A percentile compares a stretch with the other conserved stretches of the same genome.
phyloP scores from a whole-genome alignment of 37 sponge, comb jelly and placozoan species.

The Spongilla lacustris region DNA sequence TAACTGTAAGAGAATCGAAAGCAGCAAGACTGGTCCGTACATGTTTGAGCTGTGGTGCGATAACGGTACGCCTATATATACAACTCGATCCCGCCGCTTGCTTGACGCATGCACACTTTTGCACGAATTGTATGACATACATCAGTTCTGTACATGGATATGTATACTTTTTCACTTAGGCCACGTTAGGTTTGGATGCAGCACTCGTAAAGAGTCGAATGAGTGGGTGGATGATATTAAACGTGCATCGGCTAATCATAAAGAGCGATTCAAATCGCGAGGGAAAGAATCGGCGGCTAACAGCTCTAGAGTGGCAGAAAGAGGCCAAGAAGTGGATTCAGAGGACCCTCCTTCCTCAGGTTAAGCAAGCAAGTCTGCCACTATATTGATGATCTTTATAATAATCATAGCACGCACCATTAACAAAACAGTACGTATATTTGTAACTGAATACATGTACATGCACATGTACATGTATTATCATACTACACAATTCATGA shows the following conservation, averaged over 20 bases:
- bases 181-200: neutral
- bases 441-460: no score
- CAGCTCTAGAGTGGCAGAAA: neutral
- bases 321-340: neutral
- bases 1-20: neutral
- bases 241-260: neutral
- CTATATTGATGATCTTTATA: no score
- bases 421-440: no score
- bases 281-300: neutral
- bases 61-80: neutral
- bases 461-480: no score
- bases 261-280: neutral
- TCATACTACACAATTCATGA: no score
- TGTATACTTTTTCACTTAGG: neutral
- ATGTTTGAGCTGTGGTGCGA: neutral
- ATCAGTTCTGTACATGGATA: neutral
- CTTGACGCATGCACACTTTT: no score
- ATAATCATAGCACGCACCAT: no score
- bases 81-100: no score
- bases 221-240: neutral
- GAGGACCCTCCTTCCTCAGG: neutral
- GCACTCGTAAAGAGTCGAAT: neutral
- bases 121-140: neutral
- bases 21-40: neutral
- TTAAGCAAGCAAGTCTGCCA: neutral